These are phyloP conservation scores for Pachypanchax playfairii DNA, from an alignment of 2,113 vertebrate genomes.

Conservation along the genomic window DNA sequence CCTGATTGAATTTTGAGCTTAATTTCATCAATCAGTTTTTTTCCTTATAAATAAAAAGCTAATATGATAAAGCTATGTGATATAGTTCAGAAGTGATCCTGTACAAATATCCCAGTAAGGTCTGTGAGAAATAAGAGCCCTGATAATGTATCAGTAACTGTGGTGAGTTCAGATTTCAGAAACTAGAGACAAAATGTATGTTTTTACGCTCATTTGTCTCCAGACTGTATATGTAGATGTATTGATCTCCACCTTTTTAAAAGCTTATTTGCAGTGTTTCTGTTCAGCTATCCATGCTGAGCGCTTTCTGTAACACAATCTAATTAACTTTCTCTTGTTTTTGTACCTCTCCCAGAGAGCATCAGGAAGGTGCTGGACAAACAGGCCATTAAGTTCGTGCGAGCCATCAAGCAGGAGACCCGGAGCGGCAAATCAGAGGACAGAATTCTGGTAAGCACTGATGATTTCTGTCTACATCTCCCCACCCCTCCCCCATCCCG, in stretches of 20 bases:
- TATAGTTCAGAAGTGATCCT: not conserved
- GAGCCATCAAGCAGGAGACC: constrained; percentile 79
- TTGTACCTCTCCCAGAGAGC: constrained; percentile 71
- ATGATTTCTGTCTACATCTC: not conserved
- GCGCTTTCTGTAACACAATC: constrained; percentile 25
- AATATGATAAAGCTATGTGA: not conserved
- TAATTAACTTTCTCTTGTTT: constrained; percentile 18
- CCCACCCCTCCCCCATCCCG: not conserved
- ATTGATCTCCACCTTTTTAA: constrained; percentile 17
- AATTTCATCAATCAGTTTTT: too few species aligned
- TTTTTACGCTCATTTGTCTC: constrained; percentile 19
- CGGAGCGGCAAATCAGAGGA: constrained; percentile 78
- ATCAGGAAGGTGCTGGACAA: constrained; percentile 82
- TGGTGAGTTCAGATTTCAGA: constrained; percentile 3
- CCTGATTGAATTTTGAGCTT: too few species aligned
- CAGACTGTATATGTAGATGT: constrained; percentile 11
- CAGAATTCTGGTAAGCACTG: constrained; percentile 77
- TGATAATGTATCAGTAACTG: not conserved
- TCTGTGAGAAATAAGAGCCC: not conserved
- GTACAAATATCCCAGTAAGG: not conserved
- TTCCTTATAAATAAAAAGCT: too few species aligned
- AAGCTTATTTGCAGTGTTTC: constrained; percentile 39
- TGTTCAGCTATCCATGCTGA: constrained; percentile 17
- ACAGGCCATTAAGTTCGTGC: constrained; percentile 78
- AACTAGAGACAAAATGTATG: not conserved